Percentiles rank a stretch among this genome's conserved stretches.
Evolutionary conservation across 2,888 invertebrate genomes (phyloP).

Genomic region (Amphipyra tragopoginis): DNA sequence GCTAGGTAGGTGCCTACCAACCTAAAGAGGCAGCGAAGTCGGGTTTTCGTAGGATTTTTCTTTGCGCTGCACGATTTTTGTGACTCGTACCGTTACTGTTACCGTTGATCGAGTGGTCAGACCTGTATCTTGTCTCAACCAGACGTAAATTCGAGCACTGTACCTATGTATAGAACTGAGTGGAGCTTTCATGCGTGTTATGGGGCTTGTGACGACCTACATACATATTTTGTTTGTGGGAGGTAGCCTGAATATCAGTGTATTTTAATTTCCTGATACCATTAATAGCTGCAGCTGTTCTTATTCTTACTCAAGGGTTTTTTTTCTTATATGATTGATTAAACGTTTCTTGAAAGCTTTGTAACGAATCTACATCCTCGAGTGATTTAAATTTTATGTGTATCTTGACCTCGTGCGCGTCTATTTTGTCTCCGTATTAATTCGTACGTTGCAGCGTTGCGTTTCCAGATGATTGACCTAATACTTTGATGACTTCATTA

Average conservation of each 20-base stretch:
- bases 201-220: slow-evolving; percentile 66
- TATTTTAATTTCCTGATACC: slow-evolving; percentile 44
- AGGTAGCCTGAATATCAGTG: slow-evolving; percentile 58
- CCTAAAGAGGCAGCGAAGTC: slow-evolving; percentile 21
- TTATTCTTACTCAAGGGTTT: slow-evolving; percentile 15
- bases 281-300: slow-evolving; percentile 44
- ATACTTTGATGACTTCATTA: slow-evolving; percentile 12
- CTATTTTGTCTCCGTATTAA: slow-evolving; percentile 11
- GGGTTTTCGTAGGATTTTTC: slow-evolving; percentile 73
- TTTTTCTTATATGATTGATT: slow-evolving; percentile 10
- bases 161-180: slow-evolving; percentile 62
- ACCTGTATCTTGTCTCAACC: slow-evolving; percentile 84
- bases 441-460: slow-evolving; percentile 5
- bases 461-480: slow-evolving; percentile 4
- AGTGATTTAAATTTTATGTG: slow-evolving; percentile 9
- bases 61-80: slow-evolving; percentile 82
- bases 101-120: slow-evolving; percentile 86
- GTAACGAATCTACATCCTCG: slow-evolving; percentile 2
- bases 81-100: slow-evolving; percentile 84
- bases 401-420: slow-evolving; percentile 23
- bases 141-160: slow-evolving; percentile 77
- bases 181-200: slow-evolving; percentile 57
- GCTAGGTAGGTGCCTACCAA: neutral
- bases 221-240: slow-evolving; percentile 69
- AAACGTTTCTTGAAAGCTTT: slow-evolving; percentile 4